A percentile compares a stretch with the other conserved stretches of the same genome.
Conservation (phyloP, 2,113 vertebrate species). For the Paralichthys olivaceus region DNA sequence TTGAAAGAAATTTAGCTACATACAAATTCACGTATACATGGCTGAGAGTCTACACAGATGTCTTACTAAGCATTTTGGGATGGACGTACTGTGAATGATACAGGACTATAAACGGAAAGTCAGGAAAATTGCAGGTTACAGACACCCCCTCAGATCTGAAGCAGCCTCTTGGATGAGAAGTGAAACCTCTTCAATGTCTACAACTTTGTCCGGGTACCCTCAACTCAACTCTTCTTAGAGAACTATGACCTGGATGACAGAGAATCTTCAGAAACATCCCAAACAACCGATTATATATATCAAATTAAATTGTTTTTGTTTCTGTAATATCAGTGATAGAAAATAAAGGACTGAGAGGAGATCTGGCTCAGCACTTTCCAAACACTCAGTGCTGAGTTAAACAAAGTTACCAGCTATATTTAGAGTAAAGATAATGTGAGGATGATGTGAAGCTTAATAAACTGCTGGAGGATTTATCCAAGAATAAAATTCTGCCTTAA, state of each 20-base stretch:
- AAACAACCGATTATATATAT: background rate
- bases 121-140: too few species aligned
- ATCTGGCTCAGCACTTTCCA: constrained; percentile 55
- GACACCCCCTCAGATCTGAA: too few species aligned
- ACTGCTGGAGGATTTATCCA: constrained; percentile 11
- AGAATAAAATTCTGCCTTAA: constrained; percentile 3
- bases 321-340: constrained; percentile 61
- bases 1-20: background rate
- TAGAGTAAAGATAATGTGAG: constrained; percentile 1
- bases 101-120: background rate
- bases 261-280: background rate
- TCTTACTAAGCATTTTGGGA: background rate
- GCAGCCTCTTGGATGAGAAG: too few species aligned
- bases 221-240: too few species aligned
- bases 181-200: too few species aligned
- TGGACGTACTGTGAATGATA: background rate
- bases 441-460: constrained; percentile 23
- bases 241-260: too few species aligned
- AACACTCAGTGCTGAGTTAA: constrained; percentile 16
- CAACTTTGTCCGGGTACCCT: too few species aligned
- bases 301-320: constrained; percentile 69
- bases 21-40: too few species aligned
- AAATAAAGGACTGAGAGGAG: constrained; percentile 43
- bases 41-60: background rate
- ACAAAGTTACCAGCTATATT: constrained; percentile 9